Evolutionary conservation across 2,113 vertebrate genomes (phyloP).

Genomic region (Ploceus nigricollis): DNA sequence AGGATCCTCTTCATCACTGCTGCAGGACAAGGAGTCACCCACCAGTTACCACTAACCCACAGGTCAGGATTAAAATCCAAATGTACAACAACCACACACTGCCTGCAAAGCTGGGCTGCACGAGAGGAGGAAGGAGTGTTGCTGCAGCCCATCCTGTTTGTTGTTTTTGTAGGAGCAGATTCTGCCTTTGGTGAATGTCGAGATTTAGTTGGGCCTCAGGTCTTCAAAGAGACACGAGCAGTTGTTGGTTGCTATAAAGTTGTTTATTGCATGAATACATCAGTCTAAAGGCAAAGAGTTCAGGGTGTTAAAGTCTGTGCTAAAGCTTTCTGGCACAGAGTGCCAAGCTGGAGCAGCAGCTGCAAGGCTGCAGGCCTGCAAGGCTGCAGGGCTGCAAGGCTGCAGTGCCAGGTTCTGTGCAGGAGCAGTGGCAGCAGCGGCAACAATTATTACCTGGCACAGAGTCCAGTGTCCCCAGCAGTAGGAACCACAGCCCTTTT

Average conservation of each 20-base stretch:
- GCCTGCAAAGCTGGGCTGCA: not conserved
- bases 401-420: not conserved
- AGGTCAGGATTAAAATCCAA: not conserved
- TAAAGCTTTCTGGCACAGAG: not conserved
- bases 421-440: not conserved
- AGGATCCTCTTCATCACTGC: not conserved
- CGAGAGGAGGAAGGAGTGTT: not conserved
- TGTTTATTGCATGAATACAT: not conserved
- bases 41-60: no score
- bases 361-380: not conserved
- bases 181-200: not conserved
- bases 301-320: not conserved
- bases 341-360: not conserved
- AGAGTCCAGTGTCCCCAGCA: not conserved
- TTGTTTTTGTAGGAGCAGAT: not conserved
- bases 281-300: not conserved
- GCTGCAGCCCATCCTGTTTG: not conserved
- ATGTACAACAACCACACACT: accelerated
- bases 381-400: not conserved
- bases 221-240: not conserved
- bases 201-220: not conserved
- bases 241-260: not conserved
- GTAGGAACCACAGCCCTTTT: not conserved
- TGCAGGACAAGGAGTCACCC: not conserved
- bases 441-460: not conserved